Percentiles rank a stretch among this genome's conserved stretches.
Conservation (phyloP, 2,113 vertebrate species). For the Pelecanoides urinatrix region DNA sequence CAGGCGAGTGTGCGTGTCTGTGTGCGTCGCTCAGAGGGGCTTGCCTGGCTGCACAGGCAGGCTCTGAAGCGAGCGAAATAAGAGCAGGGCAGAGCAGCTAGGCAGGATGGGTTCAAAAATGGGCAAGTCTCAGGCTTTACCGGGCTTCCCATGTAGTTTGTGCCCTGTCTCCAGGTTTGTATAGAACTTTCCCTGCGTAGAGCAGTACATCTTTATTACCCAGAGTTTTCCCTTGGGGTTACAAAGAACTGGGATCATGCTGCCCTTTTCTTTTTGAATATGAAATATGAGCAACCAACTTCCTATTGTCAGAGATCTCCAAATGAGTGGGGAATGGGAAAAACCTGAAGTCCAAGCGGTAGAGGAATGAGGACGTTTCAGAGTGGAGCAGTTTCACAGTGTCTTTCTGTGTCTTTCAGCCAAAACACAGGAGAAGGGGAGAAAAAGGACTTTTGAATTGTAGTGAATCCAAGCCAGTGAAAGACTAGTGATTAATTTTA, state of each 20-base stretch:
- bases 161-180: background rate
- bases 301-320: background rate
- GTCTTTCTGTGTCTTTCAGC: background rate
- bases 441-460: background rate
- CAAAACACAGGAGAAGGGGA: background rate
- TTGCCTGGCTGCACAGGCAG: background rate
- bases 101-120: background rate
- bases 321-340: background rate
- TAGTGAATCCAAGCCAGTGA: background rate
- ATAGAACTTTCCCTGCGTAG: background rate
- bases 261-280: background rate
- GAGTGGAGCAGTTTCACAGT: background rate
- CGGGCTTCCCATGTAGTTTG: background rate
- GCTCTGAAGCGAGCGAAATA: background rate
- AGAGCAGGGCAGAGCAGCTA: background rate
- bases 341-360: background rate
- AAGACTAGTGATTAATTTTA: background rate
- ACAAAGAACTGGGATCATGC: background rate
- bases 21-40: background rate
- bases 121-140: background rate
- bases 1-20: background rate
- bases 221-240: background rate
- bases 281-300: accelerated
- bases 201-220: background rate
- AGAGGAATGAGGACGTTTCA: background rate